phyloP scores from a whole-genome alignment of 2,888 invertebrate genomes.

The Chloroclysta siterata region DNA sequence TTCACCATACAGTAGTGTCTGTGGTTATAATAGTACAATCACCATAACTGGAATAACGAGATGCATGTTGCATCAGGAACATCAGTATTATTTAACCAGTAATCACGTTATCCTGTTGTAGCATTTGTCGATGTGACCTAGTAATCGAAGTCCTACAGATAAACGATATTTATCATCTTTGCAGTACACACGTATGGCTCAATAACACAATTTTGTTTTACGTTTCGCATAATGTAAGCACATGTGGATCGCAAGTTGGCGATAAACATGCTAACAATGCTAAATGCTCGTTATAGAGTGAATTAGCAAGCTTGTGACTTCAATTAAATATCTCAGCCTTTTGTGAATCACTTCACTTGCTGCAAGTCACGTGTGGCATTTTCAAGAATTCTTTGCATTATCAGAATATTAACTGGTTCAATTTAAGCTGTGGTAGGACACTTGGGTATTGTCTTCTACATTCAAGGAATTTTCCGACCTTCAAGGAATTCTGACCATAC shows the following conservation, averaged over 20 bases:
- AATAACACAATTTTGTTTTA: constrained; percentile 22
- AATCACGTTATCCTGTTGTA: constrained; percentile 16
- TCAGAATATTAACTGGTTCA: constrained; percentile 2
- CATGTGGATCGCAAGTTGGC: constrained; percentile 40
- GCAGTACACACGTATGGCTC: constrained; percentile 1
- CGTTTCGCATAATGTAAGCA: constrained; percentile 13
- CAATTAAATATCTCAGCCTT: constrained; percentile 58
- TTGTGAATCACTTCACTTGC: constrained; percentile 45
- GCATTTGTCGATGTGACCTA: constrained; percentile 17
- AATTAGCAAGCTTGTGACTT: constrained; percentile 65
- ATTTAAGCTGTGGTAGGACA: background rate
- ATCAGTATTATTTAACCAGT: constrained; percentile 23
- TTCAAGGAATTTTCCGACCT: constrained; percentile 10
- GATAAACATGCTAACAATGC: constrained; percentile 61
- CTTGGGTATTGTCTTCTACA: constrained; percentile 11
- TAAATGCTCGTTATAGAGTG: constrained; percentile 63
- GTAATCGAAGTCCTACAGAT: constrained; percentile 9
- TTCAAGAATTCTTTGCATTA: constrained; percentile 9
- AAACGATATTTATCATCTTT: constrained; percentile 5
- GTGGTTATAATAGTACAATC: constrained; percentile 40
- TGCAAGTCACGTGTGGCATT: constrained; percentile 11
- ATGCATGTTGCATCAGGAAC: constrained; percentile 26
- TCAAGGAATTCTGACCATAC: constrained; percentile 18
- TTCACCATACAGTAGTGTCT: constrained; percentile 15
- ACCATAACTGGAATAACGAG: constrained; percentile 47